These are phyloP conservation scores for Eriosoma lanigerum DNA, from an alignment of 1,140 invertebrate species.

Conservation along the genomic window DNA sequence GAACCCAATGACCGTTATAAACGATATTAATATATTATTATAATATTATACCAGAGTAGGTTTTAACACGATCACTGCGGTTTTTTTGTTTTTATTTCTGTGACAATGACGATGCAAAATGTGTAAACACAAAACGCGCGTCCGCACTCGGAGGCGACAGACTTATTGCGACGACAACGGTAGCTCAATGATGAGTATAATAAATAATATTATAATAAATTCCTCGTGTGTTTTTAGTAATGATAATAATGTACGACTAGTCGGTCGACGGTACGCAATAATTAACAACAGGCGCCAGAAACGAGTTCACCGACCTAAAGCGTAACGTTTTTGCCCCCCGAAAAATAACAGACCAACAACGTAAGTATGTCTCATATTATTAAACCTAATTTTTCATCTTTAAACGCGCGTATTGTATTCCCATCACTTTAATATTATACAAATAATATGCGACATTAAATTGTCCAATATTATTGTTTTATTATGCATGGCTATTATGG, in stretches of 20 bases:
- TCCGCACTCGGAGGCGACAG: not conserved
- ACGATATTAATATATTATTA: no score
- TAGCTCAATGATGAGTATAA: not conserved
- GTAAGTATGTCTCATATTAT: not conserved
- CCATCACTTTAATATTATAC: no score
- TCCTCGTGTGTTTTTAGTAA: not conserved
- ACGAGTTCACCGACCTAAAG: conserved; percentile 28
- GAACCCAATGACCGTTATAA: no score
- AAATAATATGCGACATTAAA: no score
- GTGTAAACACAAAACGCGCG: not conserved
- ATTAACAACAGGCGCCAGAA: conserved; percentile 1
- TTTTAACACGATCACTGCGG: no score
- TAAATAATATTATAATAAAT: no score
- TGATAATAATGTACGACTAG: not conserved
- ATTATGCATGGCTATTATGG: no score
- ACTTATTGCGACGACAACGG: not conserved
- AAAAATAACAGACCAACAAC: not conserved
- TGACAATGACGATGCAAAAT: not conserved
- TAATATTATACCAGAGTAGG: no score
- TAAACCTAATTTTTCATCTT: conserved; percentile 17
- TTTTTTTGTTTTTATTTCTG: no score
- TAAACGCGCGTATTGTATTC: no score
- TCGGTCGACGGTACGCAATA: not conserved
- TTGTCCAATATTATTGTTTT: no score
- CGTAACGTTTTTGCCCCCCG: not conserved